Evolutionary conservation across 2,113 vertebrate genomes (phyloP).

Genomic region (Loxodonta africana): DNA sequence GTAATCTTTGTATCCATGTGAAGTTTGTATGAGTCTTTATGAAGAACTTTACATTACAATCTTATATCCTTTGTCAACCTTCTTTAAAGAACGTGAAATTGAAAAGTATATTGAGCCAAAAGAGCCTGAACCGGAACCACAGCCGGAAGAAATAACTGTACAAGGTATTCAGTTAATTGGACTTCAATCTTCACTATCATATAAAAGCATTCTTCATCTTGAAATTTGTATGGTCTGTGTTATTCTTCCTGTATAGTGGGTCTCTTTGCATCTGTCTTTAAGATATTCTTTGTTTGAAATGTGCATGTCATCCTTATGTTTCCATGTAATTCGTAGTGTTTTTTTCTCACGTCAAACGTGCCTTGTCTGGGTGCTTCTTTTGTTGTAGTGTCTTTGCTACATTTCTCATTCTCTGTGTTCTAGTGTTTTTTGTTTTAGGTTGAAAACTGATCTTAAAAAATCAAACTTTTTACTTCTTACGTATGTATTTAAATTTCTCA

Average conservation of each 20-base stretch:
- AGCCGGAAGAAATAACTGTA: conserved; percentile 84
- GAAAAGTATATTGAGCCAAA: conserved; percentile 83
- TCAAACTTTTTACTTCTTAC: neutral
- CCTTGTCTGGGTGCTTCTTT: conserved; percentile 30
- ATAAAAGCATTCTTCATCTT: conserved; percentile 51
- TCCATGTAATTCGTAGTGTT: conserved; percentile 12
- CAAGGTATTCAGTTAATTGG: conserved; percentile 85
- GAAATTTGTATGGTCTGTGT: conserved; percentile 32
- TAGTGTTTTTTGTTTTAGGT: conserved; percentile 70
- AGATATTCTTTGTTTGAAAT: conserved; percentile 40
- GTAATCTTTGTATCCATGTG: conserved; percentile 60
- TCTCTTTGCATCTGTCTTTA: conserved; percentile 54
- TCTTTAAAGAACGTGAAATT: conserved; percentile 90
- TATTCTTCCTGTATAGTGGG: neutral
- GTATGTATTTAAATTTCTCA: neutral
- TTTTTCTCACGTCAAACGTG: neutral
- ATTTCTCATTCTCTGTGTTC: conserved; percentile 21
- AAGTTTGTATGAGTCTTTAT: conserved; percentile 56
- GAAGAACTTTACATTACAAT: conserved; percentile 70
- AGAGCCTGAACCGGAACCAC: conserved; percentile 84
- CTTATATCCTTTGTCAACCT: conserved; percentile 85
- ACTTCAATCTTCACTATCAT: conserved; percentile 38
- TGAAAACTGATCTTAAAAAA: neutral
- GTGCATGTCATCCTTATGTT: conserved; percentile 29
- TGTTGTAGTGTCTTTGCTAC: conserved; percentile 5